phyloP scores from a whole-genome alignment of 2,888 invertebrate species.

The Entomobrya multifasciata region DNA sequence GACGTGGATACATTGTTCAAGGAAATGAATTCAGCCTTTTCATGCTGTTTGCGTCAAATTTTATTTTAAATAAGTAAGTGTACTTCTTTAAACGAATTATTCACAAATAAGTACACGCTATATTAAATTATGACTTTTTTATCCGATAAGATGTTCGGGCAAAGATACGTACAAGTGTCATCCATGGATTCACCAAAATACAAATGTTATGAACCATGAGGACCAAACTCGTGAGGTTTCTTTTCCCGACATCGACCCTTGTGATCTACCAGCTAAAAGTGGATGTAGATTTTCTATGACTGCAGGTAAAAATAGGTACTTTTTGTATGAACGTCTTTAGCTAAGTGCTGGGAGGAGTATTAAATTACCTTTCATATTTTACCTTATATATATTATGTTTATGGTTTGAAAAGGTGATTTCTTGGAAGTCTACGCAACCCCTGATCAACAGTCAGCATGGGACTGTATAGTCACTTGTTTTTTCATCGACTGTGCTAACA shows the following conservation, averaged over 20 bases:
- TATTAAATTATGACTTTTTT: too few relatives aligned
- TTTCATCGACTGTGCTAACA: conserved; percentile 99
- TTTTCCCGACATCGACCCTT: conserved; percentile 95
- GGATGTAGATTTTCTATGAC: conserved; percentile 92
- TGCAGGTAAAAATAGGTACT: conserved; percentile 82
- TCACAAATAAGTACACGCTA: too few relatives aligned
- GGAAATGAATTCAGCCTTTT: conserved; percentile 99
- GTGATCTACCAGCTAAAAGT: conserved; percentile 84
- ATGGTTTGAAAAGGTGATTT: conserved; percentile 90
- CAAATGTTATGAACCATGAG: conserved; percentile 91
- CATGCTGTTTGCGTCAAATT: conserved; percentile 98
- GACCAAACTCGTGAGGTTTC: conserved; percentile 90
- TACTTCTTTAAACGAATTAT: too few relatives aligned
- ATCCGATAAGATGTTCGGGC: conserved; percentile 85
- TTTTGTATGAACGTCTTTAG: background rate
- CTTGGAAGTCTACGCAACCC: conserved; percentile 86
- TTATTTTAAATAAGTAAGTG: conserved; percentile 92
- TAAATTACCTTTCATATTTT: background rate
- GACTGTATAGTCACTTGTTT: conserved; percentile 97
- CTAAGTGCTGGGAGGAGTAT: background rate
- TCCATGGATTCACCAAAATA: conserved; percentile 97
- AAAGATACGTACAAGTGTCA: conserved; percentile 90
- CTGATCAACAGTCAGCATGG: conserved; percentile 85
- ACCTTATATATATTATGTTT: background rate
- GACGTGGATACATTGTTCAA: conserved; percentile 93